Evolutionary conservation across 1,140 invertebrate species (phyloP).

Genomic region (Nasonia giraulti): DNA sequence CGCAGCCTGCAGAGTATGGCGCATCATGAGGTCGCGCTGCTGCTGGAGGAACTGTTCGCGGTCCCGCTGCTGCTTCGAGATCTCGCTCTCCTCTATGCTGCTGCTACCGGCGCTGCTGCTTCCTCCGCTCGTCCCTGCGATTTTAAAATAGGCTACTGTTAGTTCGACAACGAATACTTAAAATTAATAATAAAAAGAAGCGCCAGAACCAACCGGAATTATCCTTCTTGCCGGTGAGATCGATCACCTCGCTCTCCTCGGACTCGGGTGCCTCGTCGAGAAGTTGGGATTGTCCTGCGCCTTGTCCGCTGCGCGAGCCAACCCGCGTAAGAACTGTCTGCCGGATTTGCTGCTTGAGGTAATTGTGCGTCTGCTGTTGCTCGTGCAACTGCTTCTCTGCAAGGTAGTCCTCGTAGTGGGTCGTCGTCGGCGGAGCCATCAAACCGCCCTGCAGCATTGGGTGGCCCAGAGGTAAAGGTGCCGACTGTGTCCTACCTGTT

Average conservation of each 20-base stretch:
- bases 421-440: constrained; percentile 72
- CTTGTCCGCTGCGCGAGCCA: constrained; percentile 74
- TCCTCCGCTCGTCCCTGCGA: constrained; percentile 1
- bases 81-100: constrained; percentile 76
- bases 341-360: constrained; percentile 90
- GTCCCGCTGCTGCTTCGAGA: constrained; percentile 78
- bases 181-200: not conserved
- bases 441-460: constrained; percentile 85
- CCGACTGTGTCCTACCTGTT: constrained; percentile 88
- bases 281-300: constrained; percentile 72
- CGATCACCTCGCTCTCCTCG: constrained; percentile 84
- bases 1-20: constrained; percentile 75
- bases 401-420: constrained; percentile 80
- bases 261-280: constrained; percentile 78
- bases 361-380: constrained; percentile 80
- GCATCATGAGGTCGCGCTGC: constrained; percentile 79
- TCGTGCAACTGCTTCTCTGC: constrained; percentile 78
- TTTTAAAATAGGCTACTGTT: not conserved
- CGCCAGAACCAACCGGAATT: constrained; percentile 48
- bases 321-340: constrained; percentile 90
- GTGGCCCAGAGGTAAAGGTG: constrained; percentile 94
- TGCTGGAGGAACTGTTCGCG: constrained; percentile 79
- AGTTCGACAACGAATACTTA: not conserved
- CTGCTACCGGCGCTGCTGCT: not conserved
- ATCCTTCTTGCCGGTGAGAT: constrained; percentile 83